Evolutionary conservation across 1,140 invertebrate genomes (phyloP).

Genomic region (Telenomus remus): DNA sequence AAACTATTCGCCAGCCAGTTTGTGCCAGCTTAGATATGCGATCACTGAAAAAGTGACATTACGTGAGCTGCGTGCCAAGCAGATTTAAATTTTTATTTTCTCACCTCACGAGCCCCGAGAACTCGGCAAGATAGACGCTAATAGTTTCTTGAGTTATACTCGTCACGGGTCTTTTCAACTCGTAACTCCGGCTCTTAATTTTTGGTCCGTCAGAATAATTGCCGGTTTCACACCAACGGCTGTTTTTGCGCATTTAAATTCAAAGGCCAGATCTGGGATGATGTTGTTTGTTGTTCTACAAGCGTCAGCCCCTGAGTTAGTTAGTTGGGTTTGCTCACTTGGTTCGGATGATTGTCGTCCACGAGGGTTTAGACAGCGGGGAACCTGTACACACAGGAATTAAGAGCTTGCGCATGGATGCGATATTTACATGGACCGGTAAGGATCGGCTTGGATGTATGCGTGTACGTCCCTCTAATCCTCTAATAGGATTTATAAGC

Average conservation of each 20-base stretch:
- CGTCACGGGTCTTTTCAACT: too few relatives aligned
- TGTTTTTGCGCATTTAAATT: too few relatives aligned
- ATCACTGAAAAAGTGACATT: conserved; percentile 65
- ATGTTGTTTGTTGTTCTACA: conserved; percentile 25
- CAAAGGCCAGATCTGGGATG: too few relatives aligned
- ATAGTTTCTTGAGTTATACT: neutral
- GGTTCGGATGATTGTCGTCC: conserved; percentile 38
- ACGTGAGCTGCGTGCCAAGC: conserved; percentile 66
- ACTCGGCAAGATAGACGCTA: conserved; percentile 5
- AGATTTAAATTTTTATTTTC: conserved; percentile 63
- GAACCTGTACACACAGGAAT: conserved; percentile 56
- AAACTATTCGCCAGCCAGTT: conserved; percentile 67
- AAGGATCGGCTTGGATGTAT: conserved; percentile 49
- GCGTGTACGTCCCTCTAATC: conserved; percentile 69
- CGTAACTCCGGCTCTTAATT: too few relatives aligned
- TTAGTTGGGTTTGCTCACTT: conserved; percentile 24
- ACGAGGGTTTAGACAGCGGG: conserved; percentile 37
- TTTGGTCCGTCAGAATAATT: too few relatives aligned
- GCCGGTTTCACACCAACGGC: too few relatives aligned
- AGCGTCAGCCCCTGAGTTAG: conserved; percentile 19
- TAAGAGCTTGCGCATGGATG: conserved; percentile 52
- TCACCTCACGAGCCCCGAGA: conserved; percentile 33
- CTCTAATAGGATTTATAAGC: conserved; percentile 75
- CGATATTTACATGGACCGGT: conserved; percentile 57
- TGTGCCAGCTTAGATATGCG: conserved; percentile 64